Base-by-base conservation (phyloP, 2,888 invertebrate genomes). In the Andrena hattorfiana region DNA sequence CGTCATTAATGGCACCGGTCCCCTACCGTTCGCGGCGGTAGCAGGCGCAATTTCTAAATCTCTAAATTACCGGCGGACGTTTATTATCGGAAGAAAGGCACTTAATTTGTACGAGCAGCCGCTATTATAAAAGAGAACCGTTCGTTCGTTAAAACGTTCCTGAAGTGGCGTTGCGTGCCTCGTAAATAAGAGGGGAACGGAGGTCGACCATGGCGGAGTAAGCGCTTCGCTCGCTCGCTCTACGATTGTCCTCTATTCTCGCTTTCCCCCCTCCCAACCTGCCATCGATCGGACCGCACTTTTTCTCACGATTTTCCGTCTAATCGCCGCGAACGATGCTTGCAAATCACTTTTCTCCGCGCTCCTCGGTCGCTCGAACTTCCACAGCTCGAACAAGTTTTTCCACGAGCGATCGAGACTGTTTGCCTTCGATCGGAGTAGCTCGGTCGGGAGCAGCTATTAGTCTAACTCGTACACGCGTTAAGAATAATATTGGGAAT, bases 21-120 rank as follows among this genome's bases (percentile, higher is more conserved):
- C 30, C 35, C 51, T 48, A 7, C 16, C 49, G 62, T 51, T 42
- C 67, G 60, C 69, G 48, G 49, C 81, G 74, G 67, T 69, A 80
- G 70, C 70, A 51, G 73, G 77, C 69, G 77, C 87, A 81, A 86
- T 87, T 89, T 89, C 89, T 86, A 87, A 89, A 89, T 89, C 88
- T 77, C 76, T 86, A 89, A 89, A 89, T 89, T 86, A 89, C 72
- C 81, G 81, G 20, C 79, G 81, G 89, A 89, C 86, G 81, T 87
- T 89, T 89, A 89, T 82, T 87, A 84, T 89, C 87, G 85, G 79
- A 87, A 87, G 89, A 89, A 84, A 89, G 87, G 77, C 82, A 89
- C 89, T 89, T 89, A 89, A 89, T 89, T 89, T 89, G 89, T 86
- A 84, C 84, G 81, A 77, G 83, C 81, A 84, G 78, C 81, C 68